A percentile compares a stretch with the other conserved stretches of the same genome.
Conservation (phyloP, 2,888 invertebrate genomes). For the Marronus borbonicus region DNA sequence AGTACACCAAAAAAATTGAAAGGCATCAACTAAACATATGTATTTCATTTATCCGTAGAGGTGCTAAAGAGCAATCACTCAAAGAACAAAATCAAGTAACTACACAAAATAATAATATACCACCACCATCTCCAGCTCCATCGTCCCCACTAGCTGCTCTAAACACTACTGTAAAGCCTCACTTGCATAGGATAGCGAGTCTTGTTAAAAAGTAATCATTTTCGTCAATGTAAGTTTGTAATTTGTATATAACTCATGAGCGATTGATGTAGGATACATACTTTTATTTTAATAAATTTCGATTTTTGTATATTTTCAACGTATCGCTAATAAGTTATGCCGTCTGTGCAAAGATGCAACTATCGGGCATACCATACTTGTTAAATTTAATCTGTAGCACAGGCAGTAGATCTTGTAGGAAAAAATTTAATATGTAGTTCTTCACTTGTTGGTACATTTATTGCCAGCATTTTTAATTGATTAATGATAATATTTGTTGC, state of each 20-base stretch:
- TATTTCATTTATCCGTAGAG: slow-evolving; percentile 64
- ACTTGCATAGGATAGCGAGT: slow-evolving; percentile 70
- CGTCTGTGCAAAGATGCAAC: not conserved
- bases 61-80: slow-evolving; percentile 72
- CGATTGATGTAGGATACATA: slow-evolving; percentile 40
- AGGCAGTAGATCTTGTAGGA: slow-evolving; percentile 19
- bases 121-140: slow-evolving; percentile 64
- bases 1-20: slow-evolving; percentile 67
- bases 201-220: slow-evolving; percentile 69
- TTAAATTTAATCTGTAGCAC: slow-evolving; percentile 12
- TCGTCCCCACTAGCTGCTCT: slow-evolving; percentile 67
- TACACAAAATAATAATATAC: slow-evolving; percentile 66
- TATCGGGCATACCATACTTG: not conserved
- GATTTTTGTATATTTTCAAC: slow-evolving; percentile 23
- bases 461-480: not conserved
- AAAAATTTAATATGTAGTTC: slow-evolving; percentile 4
- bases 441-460: slow-evolving; percentile 15
- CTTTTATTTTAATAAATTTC: slow-evolving; percentile 15
- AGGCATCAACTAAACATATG: not conserved
- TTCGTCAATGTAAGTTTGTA: slow-evolving; percentile 31
- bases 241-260: slow-evolving; percentile 50
- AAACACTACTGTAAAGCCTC: slow-evolving; percentile 69
- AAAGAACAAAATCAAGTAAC: slow-evolving; percentile 67
- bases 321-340: not conserved
- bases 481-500: not conserved